Evolutionary conservation across 2,113 vertebrate genomes (phyloP), one percentile per base, ranked within the genome.

Genomic region (Abramis brama): DNA sequence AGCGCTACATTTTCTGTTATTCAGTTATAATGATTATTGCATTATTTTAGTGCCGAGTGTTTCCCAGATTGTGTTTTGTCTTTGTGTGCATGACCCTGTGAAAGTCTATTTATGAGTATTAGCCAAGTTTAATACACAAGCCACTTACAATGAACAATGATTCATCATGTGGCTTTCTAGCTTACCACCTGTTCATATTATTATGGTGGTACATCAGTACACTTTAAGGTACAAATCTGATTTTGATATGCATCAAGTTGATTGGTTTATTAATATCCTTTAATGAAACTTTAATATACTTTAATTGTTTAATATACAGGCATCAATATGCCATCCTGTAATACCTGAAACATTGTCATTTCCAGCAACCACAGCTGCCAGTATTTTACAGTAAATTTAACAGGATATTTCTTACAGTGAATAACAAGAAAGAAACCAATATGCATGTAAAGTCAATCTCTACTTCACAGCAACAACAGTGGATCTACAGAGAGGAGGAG

Each of bases 401-500:
- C 36, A 43, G 19, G 19, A 23, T 23, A 57, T 57, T 23, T 57
- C 19, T 57, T 3, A 57, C 52, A 57, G 19, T 57, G 55, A 23
- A 57, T 3, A 57, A 57, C 7, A 57, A 57, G 21, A 75, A 1
- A 71, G 6, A 75, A 50, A 25, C 13, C 12, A 27, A 27, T 47
- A 50, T 4, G 10, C 25, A 33, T 68, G 19, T 70, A 55, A 70
- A 82, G 75, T 68, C 17, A 13, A 82, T 82, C 25, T 52, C 25
- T 70, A 82, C 80, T 82, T 82, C 64, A 82, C 27, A 82, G 15
- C 85, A 82, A 57, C n/a, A 73, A 82, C 12, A 17, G 6, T 50
- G 81, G 30, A 47, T 89, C 85, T 47, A 82, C 1, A 60, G 76
- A 60, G 76, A 79, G 55, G 82, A 43, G 62, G 60, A 71, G 9